Evolutionary conservation across 2,888 invertebrate species (phyloP), one percentile per base, ranked within the genome.

Genomic region (Pantelozetes paolii): DNA sequence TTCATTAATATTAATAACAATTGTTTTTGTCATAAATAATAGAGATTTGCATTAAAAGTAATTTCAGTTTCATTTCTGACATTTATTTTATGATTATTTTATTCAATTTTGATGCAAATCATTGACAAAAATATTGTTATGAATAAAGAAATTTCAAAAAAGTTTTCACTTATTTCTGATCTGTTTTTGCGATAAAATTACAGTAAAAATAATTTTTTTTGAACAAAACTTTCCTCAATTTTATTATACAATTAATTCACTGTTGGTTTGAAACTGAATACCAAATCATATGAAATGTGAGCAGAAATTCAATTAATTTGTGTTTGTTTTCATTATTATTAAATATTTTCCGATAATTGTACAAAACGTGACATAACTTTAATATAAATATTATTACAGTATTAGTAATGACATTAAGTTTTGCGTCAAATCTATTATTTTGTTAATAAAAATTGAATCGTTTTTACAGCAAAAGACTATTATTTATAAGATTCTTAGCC

Each of bases 61-160:
- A 23, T 5, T 23, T 15, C 57, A 36, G 6, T 36, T n/a, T n/a
- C n/a, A 9, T 36, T 26, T 57, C 6, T 28, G 26, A 57, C 57
- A 57, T 5, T 23, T 57, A 57, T 57, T 57, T 57, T n/a, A 50
- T 57, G 3, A 57, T 57, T 57, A 36, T 36, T 36, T 8, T 57
- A 13, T 57, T 57, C 50, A 50, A 23, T 57, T 57, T 36, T 36
- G 6, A 36, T 36, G 36, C n/a, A n/a, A n/a, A n/a, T n/a, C n/a
- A n/a, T n/a, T n/a, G n/a, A n/a, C n/a, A n/a, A n/a, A n/a, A n/a
- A n/a, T n/a, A n/a, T n/a, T n/a, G n/a, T n/a, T n/a, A n/a, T n/a
- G n/a, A n/a, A n/a, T n/a, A n/a, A n/a, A n/a, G n/a, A n/a, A n/a
- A n/a, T n/a, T n/a, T n/a, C n/a, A n/a, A n/a, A n/a, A n/a, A n/a